These are phyloP conservation scores for Gymnodraco acuticeps DNA, from an alignment of 2,797 vertebrate genomes.

Conservation along the genomic window DNA sequence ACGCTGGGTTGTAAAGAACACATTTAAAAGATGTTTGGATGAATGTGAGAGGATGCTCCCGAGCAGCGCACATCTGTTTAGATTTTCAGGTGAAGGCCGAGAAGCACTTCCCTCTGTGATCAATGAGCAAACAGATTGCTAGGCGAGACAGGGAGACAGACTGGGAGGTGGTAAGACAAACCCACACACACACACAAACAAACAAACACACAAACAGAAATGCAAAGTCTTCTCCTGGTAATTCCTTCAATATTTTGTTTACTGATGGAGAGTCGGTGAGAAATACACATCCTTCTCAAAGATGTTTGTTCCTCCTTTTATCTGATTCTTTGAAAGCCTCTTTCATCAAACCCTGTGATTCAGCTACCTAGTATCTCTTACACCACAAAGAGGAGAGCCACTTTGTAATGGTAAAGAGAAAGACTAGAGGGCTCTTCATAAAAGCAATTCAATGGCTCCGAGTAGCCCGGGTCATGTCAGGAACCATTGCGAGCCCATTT, in stretches of 20 bases:
- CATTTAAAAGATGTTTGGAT: constrained; percentile 33
- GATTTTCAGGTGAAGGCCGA: constrained; percentile 32
- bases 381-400: constrained; percentile 56
- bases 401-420: constrained; percentile 66
- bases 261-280: constrained; percentile 28
- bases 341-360: constrained; percentile 63
- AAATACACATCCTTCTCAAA: constrained; percentile 30
- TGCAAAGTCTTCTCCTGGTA: constrained; percentile 25
- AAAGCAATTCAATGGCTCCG: constrained; percentile 73
- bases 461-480: constrained; percentile 70
- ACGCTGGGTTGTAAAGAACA: constrained; percentile 23
- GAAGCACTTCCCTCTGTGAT: constrained; percentile 71
- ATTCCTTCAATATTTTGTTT: constrained; percentile 19
- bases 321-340: constrained; percentile 55
- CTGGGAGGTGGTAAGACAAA: constrained; percentile 43
- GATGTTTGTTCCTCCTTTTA: constrained; percentile 40
- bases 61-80: constrained; percentile 66
- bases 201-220: constrained; percentile 20
- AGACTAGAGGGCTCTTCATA: constrained; percentile 73
- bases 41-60: constrained; percentile 43
- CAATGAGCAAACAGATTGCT: constrained; percentile 67
- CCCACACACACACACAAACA: constrained; percentile 38
- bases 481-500: constrained; percentile 71
- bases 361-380: constrained; percentile 74
- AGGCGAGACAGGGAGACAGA: constrained; percentile 54